Evolutionary conservation across 2,888 invertebrate species (phyloP), one percentile per base, ranked within the genome.

Genomic region (Calephelis perditalis): DNA sequence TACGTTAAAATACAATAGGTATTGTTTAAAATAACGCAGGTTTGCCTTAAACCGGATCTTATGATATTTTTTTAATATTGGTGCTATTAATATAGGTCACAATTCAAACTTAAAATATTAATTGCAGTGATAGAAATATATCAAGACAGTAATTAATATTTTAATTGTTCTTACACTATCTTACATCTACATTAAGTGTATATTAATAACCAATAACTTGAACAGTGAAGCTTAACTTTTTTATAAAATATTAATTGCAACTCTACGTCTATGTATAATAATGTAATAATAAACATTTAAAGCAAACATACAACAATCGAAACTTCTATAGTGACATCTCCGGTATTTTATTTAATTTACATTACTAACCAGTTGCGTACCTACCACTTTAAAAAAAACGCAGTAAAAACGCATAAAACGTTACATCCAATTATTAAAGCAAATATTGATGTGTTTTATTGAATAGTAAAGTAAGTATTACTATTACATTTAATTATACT

Each of bases 231-330:
- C 49, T 15, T 49, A 49, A 49, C 49, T 49, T 49, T n/a, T 49
- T 49, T 49, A 49, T 49, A 49, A 26, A 3, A 26, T 49, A 26
- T 35, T 49, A 10, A 26, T 49, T 49, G 49, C 35, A 49, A 49
- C 26, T 49, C 49, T 49, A 49, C 35, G 5, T 26, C 49, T 49
- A 49, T 26, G 9, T 49, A 49, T 49, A 49, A 35, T 49, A 49
- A 49, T 10, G 9, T 8, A 49, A 49, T 49, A 9, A 35, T 49
- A 56, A 79, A 79, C 76, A 73, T 74, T 73, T 72, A 74, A 75
- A 71, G 67, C 68, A 66, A 66, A 65, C 62, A 61, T 61, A 68
- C 71, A 70, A 68, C 71, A 70, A 63, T 69, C 66, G 66, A 70
- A 26, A 49, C 49, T 49, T 26, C 15, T 15, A 8, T 49, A 49